Base-by-base conservation (phyloP, 2,113 vertebrate genomes). In the Lamprologus speciosus region DNA sequence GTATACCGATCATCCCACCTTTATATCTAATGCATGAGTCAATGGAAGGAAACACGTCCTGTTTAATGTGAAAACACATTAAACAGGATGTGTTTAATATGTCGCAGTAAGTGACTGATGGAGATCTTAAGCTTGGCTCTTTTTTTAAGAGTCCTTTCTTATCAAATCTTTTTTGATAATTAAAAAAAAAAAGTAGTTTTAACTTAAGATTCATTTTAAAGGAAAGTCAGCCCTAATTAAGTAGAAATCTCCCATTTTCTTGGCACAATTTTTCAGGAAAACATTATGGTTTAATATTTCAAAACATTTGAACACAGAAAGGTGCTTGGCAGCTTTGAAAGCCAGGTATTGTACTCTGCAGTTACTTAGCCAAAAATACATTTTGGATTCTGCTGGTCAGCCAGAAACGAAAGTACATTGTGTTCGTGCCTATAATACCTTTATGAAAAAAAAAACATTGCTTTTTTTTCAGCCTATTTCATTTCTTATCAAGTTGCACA, bases 201-300 rank as follows among this genome's bases (percentile, higher is more conserved):
- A 17, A 28, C 4, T 28, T 47, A 28, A 5, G 68, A 47, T 75
- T 28, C 0, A 78, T 12, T 50, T 78, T 6, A 31, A 78, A 50
- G 42, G 26, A n/a, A 78, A 78, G 23, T 50, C 23, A 50, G 16
- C 6, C 23, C 42, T 12, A 19, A 31, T 50, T 50, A 50, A 31
- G 70, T 50, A 0, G 70, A 78, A 78, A 75, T 12, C 0, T 75
- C 7, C 42, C 1, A 1, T 50, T 75, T 75, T 75, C 23, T 31
- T 75, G 23, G 21, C 23, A 75, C 42, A 50, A 0, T 2, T 5
- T 50, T 75, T 50, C 70, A 50, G 26, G 9, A 50, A 78, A 50
- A 19, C 23, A 1, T 11, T n/a, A 50, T 31, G 17, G 45, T 0
- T 65, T 65, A 65, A 8, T 65, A 50, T 50, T 50, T n/a, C 1